These are phyloP conservation scores for Mylabris sibirica DNA, from an alignment of 2,888 invertebrate genomes.

Conservation along the genomic window DNA sequence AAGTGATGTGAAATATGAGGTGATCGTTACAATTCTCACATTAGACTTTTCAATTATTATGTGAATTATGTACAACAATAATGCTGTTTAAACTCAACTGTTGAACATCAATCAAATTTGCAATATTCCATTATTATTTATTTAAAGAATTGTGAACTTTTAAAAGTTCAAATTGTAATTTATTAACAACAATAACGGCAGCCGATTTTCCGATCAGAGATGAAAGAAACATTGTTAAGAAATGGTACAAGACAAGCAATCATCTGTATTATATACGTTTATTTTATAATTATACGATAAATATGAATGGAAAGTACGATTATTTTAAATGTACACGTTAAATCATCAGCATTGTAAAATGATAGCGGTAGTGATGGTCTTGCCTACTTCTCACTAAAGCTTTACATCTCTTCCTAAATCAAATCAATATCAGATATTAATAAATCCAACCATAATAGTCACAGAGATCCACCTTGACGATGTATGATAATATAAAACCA, in stretches of 20 bases:
- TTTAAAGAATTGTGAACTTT: background rate
- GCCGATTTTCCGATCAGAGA: constrained; percentile 17
- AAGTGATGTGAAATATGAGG: constrained; percentile 36
- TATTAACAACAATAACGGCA: constrained; percentile 21
- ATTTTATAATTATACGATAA: constrained; percentile 39
- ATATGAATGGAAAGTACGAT: constrained; percentile 38
- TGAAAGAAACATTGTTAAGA: constrained; percentile 30
- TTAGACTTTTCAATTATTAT: constrained; percentile 37
- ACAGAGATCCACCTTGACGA: constrained; percentile 11
- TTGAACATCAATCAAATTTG: background rate
- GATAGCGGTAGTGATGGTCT: constrained; percentile 32
- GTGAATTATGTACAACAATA: constrained; percentile 25
- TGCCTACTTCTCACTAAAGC: constrained; percentile 13
- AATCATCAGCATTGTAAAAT: constrained; percentile 36
- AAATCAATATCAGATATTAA: constrained; percentile 35
- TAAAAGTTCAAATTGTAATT: constrained; percentile 15
- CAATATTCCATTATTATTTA: background rate
- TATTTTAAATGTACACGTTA: constrained; percentile 36
- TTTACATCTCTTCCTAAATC: constrained; percentile 28
- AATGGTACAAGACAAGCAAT: constrained; percentile 30
- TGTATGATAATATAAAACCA: constrained; percentile 1
- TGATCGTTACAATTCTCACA: constrained; percentile 37
- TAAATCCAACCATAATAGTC: constrained; percentile 26
- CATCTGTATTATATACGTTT: constrained; percentile 32
- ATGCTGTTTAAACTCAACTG: background rate